Conservation (phyloP, 2,888 invertebrate genomes). For the Brenthis hecate region DNA sequence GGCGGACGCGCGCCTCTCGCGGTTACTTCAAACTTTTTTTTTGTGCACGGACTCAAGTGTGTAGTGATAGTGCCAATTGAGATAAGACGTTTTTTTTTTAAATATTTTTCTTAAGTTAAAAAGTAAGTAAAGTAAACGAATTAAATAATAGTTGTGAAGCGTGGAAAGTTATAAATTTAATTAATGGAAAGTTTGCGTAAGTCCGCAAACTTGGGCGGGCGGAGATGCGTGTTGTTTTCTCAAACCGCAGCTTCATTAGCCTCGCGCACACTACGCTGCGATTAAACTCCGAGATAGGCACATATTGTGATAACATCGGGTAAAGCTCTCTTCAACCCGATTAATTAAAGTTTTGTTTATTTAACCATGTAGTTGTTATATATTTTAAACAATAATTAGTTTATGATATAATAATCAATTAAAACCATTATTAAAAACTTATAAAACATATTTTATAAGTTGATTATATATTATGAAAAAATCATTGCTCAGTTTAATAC, state of each 20-base stretch:
- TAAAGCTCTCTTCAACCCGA: conserved; percentile 57
- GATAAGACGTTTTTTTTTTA: conserved; percentile 37
- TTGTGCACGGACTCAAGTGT: conserved; percentile 55
- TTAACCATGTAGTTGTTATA: conserved; percentile 32
- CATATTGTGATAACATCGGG: conserved; percentile 64
- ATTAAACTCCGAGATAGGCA: conserved; percentile 71
- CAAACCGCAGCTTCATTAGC: conserved; percentile 79
- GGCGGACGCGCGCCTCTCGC: conserved; percentile 80
- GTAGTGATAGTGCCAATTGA: conserved; percentile 50
- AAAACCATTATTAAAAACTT: background rate
- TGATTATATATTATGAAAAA: too few relatives aligned
- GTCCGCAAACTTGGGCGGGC: conserved; percentile 60
- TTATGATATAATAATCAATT: background rate
- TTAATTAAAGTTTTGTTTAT: conserved; percentile 61
- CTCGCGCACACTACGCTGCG: conserved; percentile 71
- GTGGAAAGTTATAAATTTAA: conserved; percentile 52
- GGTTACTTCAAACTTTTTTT: conserved; percentile 67
- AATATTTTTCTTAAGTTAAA: conserved; percentile 26
- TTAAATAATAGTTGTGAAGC: conserved; percentile 22
- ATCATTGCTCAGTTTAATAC: too few relatives aligned
- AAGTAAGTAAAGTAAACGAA: conserved; percentile 34
- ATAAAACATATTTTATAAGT: too few relatives aligned
- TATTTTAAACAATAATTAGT: conserved; percentile 2
- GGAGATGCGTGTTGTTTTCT: conserved; percentile 70
- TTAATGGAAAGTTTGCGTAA: conserved; percentile 67